A percentile compares a stretch with the other conserved stretches of the same genome.
Evolutionary conservation across 2,888 invertebrate genomes (phyloP).

Genomic region (Cacoxenus indagator): DNA sequence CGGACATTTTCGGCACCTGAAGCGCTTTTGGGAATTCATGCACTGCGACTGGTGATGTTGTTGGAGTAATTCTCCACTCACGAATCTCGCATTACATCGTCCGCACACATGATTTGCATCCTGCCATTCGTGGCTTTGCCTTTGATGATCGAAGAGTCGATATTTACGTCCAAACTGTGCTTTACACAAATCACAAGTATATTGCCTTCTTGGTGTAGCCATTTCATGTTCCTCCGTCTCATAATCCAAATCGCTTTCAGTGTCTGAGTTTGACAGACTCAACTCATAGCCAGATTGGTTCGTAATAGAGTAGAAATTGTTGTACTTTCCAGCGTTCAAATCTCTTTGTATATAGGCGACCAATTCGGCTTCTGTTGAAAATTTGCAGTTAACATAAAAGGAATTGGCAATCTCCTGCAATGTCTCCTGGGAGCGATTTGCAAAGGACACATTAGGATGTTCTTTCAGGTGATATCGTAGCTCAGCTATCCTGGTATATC

Average conservation of each 20-base stretch:
- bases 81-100: too few relatives aligned
- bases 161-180: conserved; percentile 62
- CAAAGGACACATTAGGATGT: conserved; percentile 56
- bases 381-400: conserved; percentile 59
- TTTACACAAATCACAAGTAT: conserved; percentile 61
- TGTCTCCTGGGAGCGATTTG: conserved; percentile 38
- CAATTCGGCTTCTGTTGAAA: conserved; percentile 44
- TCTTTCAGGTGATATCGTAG: conserved; percentile 63
- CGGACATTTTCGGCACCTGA: conserved; percentile 64
- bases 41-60: too few relatives aligned
- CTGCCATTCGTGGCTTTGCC: conserved; percentile 65
- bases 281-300: conserved; percentile 68
- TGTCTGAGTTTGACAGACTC: conserved; percentile 59
- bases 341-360: conserved; percentile 50
- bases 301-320: conserved; percentile 67
- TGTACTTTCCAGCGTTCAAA: conserved; percentile 47
- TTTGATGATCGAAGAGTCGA: conserved; percentile 66
- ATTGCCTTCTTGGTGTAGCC: conserved; percentile 31
- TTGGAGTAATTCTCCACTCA: too few relatives aligned
- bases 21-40: conserved; percentile 62
- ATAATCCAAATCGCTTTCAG: conserved; percentile 46
- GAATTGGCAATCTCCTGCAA: conserved; percentile 48
- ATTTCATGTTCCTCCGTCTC: conserved; percentile 36
- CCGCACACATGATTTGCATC: conserved; percentile 73
- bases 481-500: conserved; percentile 62